Conservation (phyloP, 1,140 invertebrate species). For the Sarcophaga peregrina region DNA sequence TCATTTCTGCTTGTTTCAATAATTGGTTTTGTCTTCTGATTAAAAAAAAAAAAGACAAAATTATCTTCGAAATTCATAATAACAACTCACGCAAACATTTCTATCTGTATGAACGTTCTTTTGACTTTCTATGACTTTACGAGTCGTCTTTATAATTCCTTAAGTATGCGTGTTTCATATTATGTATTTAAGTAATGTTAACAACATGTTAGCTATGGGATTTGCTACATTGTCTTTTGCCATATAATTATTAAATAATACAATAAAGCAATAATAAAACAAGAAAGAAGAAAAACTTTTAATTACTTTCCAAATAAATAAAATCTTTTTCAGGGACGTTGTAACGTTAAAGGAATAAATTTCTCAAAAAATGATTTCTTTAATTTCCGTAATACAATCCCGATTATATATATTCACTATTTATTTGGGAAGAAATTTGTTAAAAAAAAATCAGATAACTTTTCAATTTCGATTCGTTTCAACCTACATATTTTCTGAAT, state of each 20-base stretch:
- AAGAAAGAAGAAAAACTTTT: background rate
- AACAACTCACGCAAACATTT: conserved; percentile 29
- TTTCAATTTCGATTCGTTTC: too few relatives aligned
- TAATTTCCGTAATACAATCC: too few relatives aligned
- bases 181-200: conserved; percentile 25
- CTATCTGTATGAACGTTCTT: background rate
- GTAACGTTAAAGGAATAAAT: too few relatives aligned
- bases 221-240: background rate
- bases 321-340: background rate
- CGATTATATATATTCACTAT: too few relatives aligned
- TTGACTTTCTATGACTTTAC: background rate
- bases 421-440: too few relatives aligned
- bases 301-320: background rate
- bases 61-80: conserved; percentile 34
- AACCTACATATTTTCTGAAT: too few relatives aligned
- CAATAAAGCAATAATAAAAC: background rate
- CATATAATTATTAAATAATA: background rate
- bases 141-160: background rate
- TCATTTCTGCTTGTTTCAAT: background rate
- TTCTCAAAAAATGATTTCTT: too few relatives aligned
- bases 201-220: background rate
- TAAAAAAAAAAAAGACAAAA: conserved; percentile 12
- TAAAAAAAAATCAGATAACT: too few relatives aligned
- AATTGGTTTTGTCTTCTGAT: background rate
- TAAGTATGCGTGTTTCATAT: conserved; percentile 21